Evolutionary conservation across 2,888 invertebrate genomes (phyloP).

Genomic region (Anoplius nigerrimus): DNA sequence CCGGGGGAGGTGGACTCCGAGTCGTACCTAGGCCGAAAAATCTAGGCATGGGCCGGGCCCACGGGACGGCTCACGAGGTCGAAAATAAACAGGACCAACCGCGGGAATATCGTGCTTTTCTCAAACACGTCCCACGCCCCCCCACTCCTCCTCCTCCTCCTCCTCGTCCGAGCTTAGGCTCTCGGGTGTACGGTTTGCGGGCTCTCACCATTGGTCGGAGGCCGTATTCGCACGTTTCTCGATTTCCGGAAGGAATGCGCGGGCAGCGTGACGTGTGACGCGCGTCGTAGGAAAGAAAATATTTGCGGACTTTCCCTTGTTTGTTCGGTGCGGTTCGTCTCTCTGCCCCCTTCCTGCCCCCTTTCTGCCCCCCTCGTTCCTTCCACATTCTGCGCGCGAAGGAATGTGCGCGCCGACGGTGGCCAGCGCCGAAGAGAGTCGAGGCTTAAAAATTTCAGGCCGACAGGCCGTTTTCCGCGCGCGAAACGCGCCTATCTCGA

Average conservation of each 20-base stretch:
- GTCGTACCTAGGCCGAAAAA: slow-evolving; percentile 34
- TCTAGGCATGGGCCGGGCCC: slow-evolving; percentile 25
- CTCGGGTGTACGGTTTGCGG: neutral
- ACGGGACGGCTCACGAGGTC: slow-evolving; percentile 47
- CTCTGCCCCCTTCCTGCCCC: too few species aligned
- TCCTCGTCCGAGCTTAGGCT: neutral
- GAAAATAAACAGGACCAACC: slow-evolving; percentile 51
- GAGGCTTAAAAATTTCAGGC: slow-evolving; percentile 28
- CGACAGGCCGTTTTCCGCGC: slow-evolving; percentile 13
- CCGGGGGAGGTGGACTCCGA: slow-evolving; percentile 28
- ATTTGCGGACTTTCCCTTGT: slow-evolving; percentile 49
- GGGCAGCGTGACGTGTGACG: neutral
- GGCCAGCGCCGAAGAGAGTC: slow-evolving; percentile 5
- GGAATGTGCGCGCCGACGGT: slow-evolving; percentile 33
- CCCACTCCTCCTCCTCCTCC: neutral
- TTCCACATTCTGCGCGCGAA: slow-evolving; percentile 3
- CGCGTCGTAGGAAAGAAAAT: slow-evolving; percentile 40
- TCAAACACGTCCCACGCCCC: slow-evolving; percentile 37
- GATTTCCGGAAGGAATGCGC: slow-evolving; percentile 42
- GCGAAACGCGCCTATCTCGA: too few species aligned
- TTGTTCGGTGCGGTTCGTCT: slow-evolving; percentile 20
- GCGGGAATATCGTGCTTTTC: slow-evolving; percentile 31
- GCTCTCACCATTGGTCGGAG: neutral
- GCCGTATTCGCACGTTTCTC: slow-evolving; percentile 47
- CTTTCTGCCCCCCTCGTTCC: too few species aligned